Evolutionary conservation across 2,113 vertebrate genomes (phyloP).

Genomic region (Cheilinus undulatus): DNA sequence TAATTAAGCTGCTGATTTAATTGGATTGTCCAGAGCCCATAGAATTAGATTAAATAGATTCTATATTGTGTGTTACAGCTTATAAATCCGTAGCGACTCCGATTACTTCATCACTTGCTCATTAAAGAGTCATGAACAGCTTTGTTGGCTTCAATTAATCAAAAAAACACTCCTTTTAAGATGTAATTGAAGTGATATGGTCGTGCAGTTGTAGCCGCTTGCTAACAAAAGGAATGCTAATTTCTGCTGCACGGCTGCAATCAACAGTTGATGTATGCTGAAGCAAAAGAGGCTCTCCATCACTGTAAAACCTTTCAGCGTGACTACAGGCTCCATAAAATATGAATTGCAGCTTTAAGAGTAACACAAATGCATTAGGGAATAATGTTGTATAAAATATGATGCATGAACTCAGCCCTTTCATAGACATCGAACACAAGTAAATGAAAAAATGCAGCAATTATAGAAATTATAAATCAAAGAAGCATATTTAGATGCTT

Average conservation of each 20-base stretch:
- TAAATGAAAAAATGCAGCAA: slow-evolving; percentile 32
- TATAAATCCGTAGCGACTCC: not conserved
- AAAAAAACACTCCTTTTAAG: not conserved
- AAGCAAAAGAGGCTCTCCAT: slow-evolving; percentile 42
- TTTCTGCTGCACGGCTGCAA: slow-evolving; percentile 9
- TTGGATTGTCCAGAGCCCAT: slow-evolving; percentile 14
- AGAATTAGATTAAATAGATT: slow-evolving; percentile 14
- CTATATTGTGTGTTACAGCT: not conserved
- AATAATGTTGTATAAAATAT: slow-evolving; percentile 41
- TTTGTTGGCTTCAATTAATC: slow-evolving; percentile 2
- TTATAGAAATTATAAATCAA: slow-evolving; percentile 30
- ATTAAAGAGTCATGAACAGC: not conserved
- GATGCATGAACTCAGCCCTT: slow-evolving; percentile 25
- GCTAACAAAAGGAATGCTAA: slow-evolving; percentile 31
- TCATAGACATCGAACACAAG: not conserved
- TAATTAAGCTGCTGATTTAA: slow-evolving; percentile 11
- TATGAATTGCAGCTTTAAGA: slow-evolving; percentile 27
- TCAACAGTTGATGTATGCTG: slow-evolving; percentile 29
- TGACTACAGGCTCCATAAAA: slow-evolving; percentile 38
- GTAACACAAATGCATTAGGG: slow-evolving; percentile 49
- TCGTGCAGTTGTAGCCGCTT: not conserved
- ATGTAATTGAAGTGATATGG: not conserved
- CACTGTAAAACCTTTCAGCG: slow-evolving; percentile 30
- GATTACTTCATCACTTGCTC: slow-evolving; percentile 1
- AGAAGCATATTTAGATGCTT: slow-evolving; percentile 26